phyloP scores from a whole-genome alignment of 2,113 vertebrate genomes.

The Aplodontia rufa region DNA sequence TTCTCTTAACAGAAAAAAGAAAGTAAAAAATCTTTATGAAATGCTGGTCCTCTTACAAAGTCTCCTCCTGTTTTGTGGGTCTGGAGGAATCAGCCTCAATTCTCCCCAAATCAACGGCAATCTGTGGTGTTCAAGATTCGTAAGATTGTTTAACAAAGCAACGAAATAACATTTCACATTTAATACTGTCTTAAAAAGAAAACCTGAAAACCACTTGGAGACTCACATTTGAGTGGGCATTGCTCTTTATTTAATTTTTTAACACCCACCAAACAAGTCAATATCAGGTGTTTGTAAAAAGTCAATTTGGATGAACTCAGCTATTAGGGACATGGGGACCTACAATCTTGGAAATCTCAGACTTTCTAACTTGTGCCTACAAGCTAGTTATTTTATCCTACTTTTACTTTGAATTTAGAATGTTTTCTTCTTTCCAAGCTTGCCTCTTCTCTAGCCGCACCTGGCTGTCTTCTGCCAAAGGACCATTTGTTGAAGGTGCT shows the following conservation, averaged over 20 bases:
- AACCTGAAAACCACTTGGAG: background rate
- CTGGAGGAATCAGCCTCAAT: fast-evolving
- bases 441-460: background rate
- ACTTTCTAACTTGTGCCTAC: background rate
- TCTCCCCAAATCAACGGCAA: too few species aligned
- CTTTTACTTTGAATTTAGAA: background rate
- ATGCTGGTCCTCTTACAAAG: background rate
- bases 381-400: background rate
- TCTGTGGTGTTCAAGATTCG: background rate
- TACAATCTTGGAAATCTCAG: background rate
- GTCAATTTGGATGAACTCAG: background rate
- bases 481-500: background rate
- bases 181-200: background rate
- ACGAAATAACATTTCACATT: background rate
- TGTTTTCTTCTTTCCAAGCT: background rate
- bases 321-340: fast-evolving
- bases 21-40: too few species aligned
- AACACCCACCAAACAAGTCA: background rate
- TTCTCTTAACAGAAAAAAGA: too few species aligned
- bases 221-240: background rate
- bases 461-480: background rate
- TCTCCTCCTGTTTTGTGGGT: background rate
- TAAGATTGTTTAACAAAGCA: background rate
- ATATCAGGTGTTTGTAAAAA: background rate
- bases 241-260: background rate